Percentiles rank a stretch among this genome's conserved stretches.
Evolutionary conservation across 2,113 vertebrate species (phyloP).

Genomic region (Pedetes capensis): DNA sequence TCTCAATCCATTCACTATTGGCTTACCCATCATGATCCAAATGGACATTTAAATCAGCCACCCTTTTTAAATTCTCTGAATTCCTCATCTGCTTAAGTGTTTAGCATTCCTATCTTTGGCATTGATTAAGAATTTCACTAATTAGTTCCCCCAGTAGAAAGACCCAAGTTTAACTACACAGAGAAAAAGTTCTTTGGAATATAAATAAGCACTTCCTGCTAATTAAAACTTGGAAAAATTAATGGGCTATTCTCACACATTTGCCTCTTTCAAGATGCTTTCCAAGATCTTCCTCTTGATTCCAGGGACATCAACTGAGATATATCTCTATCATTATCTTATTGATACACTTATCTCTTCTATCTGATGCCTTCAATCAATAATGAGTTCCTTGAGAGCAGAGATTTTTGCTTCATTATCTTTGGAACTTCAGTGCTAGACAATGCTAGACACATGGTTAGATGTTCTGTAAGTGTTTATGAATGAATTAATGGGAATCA

Average conservation of each 20-base stretch:
- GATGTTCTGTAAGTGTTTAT: neutral
- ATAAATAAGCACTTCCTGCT: neutral
- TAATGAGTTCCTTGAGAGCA: neutral
- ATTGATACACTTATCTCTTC: neutral
- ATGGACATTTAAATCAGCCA: neutral
- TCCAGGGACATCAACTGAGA: neutral
- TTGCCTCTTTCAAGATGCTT: neutral
- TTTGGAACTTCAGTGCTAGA: neutral
- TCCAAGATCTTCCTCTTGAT: neutral
- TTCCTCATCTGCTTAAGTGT: neutral
- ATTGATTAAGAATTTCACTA: neutral
- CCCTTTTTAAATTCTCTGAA: neutral
- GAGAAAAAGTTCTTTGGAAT: neutral
- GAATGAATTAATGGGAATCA: neutral
- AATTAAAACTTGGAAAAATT: neutral
- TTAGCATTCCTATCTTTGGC: too few species aligned
- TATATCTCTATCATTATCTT: neutral
- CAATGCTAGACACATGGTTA: neutral
- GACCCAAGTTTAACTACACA: neutral
- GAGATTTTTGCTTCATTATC: neutral
- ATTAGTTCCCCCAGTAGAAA: neutral
- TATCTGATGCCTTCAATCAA: neutral
- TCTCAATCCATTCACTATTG: neutral
- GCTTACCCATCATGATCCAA: neutral
- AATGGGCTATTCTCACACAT: neutral